Conservation (phyloP, 64 coral and sea anemone species). For the Montipora efflorescens region DNA sequence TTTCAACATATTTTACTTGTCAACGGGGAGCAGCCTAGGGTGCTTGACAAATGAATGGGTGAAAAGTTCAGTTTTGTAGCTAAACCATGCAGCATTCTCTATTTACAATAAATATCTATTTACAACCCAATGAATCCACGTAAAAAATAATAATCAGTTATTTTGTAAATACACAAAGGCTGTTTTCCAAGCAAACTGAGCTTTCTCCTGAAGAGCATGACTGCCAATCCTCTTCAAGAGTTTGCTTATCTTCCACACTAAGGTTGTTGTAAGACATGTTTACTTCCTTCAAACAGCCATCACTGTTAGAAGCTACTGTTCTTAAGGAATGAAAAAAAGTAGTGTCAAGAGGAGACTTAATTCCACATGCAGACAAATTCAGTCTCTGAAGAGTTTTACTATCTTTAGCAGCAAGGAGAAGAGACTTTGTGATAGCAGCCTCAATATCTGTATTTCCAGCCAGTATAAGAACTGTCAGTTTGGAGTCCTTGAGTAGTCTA, state of each 20-base stretch:
- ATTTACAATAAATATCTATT: not conserved
- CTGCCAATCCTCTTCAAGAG: slow-evolving; percentile 44
- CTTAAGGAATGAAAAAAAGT: slow-evolving; percentile 43
- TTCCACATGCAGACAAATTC: slow-evolving; percentile 71
- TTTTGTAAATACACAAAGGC: slow-evolving; percentile 43
- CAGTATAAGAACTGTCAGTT: slow-evolving; percentile 6
- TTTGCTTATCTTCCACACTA: slow-evolving; percentile 44
- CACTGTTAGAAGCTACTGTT: not conserved
- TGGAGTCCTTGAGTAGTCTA: slow-evolving; percentile 12
- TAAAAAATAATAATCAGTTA: not conserved
- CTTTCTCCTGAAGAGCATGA: not conserved
- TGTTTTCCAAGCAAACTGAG: slow-evolving; percentile 12
- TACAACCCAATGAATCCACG: not conserved
- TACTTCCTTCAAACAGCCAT: slow-evolving; percentile 31
- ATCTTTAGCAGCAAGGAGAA: slow-evolving; percentile 10
- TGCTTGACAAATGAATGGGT: too few species aligned
- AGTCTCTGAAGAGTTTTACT: slow-evolving; percentile 46
- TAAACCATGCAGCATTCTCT: not conserved
- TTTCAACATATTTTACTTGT: too few species aligned
- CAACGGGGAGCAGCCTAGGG: too few species aligned
- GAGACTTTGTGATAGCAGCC: not conserved
- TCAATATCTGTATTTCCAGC: not conserved
- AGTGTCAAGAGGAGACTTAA: slow-evolving; percentile 54
- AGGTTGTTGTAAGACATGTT: slow-evolving; percentile 66
- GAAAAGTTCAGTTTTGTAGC: too few species aligned